Evolutionary conservation across 1,140 invertebrate genomes (phyloP), one percentile per base, ranked within the genome.

Genomic region (Sarcophaga peregrina): DNA sequence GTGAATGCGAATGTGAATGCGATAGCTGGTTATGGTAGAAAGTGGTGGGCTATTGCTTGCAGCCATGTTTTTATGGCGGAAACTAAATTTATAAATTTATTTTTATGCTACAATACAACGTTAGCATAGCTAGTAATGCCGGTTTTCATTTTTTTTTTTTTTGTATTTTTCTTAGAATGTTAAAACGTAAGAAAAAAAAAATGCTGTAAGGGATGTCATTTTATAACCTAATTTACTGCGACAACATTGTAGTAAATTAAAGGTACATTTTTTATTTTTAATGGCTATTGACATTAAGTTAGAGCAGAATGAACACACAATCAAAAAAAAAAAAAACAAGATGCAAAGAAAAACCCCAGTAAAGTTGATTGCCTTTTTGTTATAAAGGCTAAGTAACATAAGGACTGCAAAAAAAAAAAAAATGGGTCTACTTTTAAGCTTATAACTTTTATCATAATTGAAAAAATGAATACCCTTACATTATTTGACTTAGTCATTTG

Each of bases 231-330:
- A 83, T 83, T 82, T 83, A 83, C 52, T 62, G 47, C 52, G 80
- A 82, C 83, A 83, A 83, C 83, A 83, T 83, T 82, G 83, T 78
- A 76, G 80, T 83, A 83, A 83, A 83, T 83, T 83, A 83, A 83
- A 83, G 73, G 74, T 76, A 82, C 80, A 76, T 76, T 82, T 82
- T 54, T 62, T 76, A 62, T 82, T 72, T 82, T 82, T 82, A 82
- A 82, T 82, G 68, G 81, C 81, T 50, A 73, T 82, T 72, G 48
- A 73, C n/a, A 47, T 54, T 52, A 81, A 58, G 54, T 58, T 62
- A 46, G 10, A 8, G 5, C 11, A 37, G 47, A 13, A 80, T 37
- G 25, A 37, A 37, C 25, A 37, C 25, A 37, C 25, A 37, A 37
- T 37, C n/a, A n/a, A 37, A 4, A 37, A 37, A 4, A 37, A 37